phyloP scores from a whole-genome alignment of 2,888 invertebrate genomes.

The Strigamia transsilvanica region DNA sequence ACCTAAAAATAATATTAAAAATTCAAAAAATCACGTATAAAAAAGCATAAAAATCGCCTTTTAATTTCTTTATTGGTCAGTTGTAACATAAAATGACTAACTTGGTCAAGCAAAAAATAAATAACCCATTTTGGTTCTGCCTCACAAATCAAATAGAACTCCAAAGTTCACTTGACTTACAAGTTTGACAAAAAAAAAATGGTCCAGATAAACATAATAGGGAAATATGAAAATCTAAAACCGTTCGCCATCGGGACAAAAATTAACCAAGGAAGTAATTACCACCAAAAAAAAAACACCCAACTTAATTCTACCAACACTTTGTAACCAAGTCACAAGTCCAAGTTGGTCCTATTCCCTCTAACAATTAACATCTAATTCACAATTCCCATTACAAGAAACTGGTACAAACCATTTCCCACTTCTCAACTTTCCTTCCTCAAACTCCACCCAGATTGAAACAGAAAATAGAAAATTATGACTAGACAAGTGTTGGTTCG shows the following conservation, averaged over 20 bases:
- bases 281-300: background rate
- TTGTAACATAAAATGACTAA: no score
- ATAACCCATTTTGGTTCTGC: background rate
- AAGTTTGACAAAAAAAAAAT: background rate
- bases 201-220: background rate
- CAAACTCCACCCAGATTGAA: conserved; percentile 17
- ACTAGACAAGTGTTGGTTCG: background rate
- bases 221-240: background rate
- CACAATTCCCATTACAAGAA: background rate
- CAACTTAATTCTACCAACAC: background rate
- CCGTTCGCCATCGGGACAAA: background rate
- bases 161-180: background rate
- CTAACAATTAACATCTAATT: background rate
- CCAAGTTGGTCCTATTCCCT: background rate
- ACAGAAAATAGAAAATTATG: conserved; percentile 15
- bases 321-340: background rate
- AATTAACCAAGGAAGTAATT: no score
- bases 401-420: conserved; percentile 2
- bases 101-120: no score
- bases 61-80: no score
- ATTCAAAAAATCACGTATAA: no score
- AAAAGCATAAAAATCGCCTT: no score
- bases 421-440: conserved; percentile 1
- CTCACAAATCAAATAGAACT: background rate
- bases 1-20: no score